Evolutionary conservation across 2,888 invertebrate species (phyloP).

Genomic region (Thysanoteuthis rhombus): DNA sequence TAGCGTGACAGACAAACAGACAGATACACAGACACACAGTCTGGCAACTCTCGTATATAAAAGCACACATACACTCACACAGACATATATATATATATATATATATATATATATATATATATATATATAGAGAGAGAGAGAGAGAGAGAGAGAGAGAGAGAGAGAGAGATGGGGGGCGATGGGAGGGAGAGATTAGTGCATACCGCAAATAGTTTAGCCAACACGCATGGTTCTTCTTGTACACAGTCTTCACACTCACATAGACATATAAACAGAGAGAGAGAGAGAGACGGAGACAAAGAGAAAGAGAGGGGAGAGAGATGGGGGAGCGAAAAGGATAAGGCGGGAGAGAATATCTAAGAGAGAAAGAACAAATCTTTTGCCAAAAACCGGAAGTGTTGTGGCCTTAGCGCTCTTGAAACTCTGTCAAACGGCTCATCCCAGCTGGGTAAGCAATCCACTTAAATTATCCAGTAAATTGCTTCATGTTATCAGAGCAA

Average conservation of each 20-base stretch:
- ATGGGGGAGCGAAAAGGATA: not conserved
- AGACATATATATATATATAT: too few species aligned
- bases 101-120: too few species aligned
- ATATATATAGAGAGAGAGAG: too few species aligned
- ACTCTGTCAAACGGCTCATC: not conserved
- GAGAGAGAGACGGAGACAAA: not conserved
- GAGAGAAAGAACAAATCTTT: not conserved
- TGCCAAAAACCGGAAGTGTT: not conserved
- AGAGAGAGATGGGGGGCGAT: not conserved
- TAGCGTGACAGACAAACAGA: not conserved
- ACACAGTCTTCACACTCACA: not conserved
- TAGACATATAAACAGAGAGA: not conserved
- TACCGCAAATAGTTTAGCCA: not conserved
- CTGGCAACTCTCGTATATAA: too few species aligned
- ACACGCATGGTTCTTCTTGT: not conserved
- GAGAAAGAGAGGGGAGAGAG: not conserved
- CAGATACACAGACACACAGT: too few species aligned
- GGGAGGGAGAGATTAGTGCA: not conserved
- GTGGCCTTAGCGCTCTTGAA: not conserved
- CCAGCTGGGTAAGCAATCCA: conserved; percentile 12
- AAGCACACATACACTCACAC: too few species aligned
- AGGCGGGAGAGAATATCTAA: not conserved
- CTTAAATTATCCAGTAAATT: not conserved
- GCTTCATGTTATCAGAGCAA: not conserved
- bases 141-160: not conserved